Base-by-base conservation (phyloP, 2,888 invertebrate species). In the Smittia aterrima region DNA sequence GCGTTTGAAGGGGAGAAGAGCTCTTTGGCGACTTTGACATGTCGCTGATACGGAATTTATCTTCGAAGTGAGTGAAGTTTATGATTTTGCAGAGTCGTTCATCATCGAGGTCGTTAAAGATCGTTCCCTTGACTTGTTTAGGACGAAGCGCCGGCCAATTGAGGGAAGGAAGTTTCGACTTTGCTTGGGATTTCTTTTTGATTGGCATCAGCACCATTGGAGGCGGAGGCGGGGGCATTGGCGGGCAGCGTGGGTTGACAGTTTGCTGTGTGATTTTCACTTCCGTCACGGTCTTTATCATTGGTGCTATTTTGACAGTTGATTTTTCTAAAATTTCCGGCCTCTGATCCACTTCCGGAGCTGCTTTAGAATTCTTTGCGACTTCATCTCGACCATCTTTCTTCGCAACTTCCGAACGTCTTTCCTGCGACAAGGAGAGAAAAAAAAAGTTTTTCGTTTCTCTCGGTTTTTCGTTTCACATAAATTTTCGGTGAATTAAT, bases 401-500 rank as follows among this genome's bases (percentile, higher is more conserved):
- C 70, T 53, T 70, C 18, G 47, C 53, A 11, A 70, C 70, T 70
- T 70, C 68, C 68, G 40, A 41, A 68, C 16, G 13, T 68, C 47
- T 68, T 68, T 68, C 54, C 53, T 70, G 27, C 27, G 27, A 53
- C 47, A 1, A 18, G 27, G 53, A 47, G 25, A 20, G 20, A 22
- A 70, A 13, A 9, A 54, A 32, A 54, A 27, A 54, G 25, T 16
- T 53, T 67, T 40, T 67, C 22, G 1, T 13, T 67, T 67, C 41
- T 20, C 24, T 53, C 70, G 24, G 70, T 16, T n/a, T n/a, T n/a
- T n/a, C n/a, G n/a, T n/a, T n/a, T n/a, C n/a, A 53, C 70, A 70
- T 70, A 70, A 70, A 70, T 70, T 70, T 70, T 70, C 32, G 70
- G 70, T 70, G 70, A 70, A 70, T 70, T 70, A 70, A 70, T 70